A percentile compares a stretch with the other conserved stretches of the same genome.
These are phyloP conservation scores for Lathamus discolor DNA, from an alignment of 2,113 vertebrate genomes.

Conservation along the genomic window DNA sequence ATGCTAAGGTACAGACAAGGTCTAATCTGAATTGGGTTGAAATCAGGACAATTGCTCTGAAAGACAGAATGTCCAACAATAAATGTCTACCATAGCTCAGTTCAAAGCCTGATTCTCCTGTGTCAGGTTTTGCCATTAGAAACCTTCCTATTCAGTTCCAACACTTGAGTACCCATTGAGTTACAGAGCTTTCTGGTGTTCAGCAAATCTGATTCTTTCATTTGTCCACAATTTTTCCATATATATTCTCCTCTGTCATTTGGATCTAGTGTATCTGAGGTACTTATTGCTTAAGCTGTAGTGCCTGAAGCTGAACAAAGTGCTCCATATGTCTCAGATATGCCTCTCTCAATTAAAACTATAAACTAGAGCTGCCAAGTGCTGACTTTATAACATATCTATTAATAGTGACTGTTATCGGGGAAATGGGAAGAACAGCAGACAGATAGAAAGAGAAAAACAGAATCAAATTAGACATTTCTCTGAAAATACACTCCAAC, in stretches of 20 bases:
- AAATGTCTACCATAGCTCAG: neutral
- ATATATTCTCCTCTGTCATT: neutral
- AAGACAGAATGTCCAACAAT: neutral
- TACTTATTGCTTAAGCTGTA: neutral
- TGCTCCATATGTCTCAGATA: neutral
- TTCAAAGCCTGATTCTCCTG: neutral
- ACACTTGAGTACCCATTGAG: neutral
- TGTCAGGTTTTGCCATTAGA: neutral
- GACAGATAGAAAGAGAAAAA: neutral
- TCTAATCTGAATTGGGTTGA: neutral
- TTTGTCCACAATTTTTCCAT: neutral
- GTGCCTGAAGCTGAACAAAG: neutral
- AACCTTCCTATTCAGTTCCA: neutral
- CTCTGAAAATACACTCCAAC: neutral
- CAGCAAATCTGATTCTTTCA: neutral
- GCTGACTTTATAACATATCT: neutral
- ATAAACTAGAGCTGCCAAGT: neutral
- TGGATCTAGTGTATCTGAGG: neutral
- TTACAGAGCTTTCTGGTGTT: neutral
- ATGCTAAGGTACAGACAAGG: neutral
- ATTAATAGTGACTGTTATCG: neutral
- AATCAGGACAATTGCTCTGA: neutral
- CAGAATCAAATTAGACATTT: neutral
- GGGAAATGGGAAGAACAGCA: neutral
- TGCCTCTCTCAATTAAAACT: neutral